phyloP scores from a whole-genome alignment of 2,797 vertebrate genomes.

The Lutjanus campechanus region DNA sequence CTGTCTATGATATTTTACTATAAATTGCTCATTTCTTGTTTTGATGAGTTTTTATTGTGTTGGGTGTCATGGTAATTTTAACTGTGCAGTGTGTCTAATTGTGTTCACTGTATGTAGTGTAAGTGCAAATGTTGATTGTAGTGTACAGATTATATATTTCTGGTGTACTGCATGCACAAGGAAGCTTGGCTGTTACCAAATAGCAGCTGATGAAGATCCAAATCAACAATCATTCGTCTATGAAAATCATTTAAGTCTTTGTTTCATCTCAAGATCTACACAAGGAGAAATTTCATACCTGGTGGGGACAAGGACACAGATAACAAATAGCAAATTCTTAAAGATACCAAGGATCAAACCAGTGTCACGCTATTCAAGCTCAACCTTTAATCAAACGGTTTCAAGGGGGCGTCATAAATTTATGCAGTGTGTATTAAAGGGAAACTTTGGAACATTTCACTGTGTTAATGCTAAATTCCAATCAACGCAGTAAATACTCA shows the following conservation, averaged over 20 bases:
- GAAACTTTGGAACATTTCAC: too few relatives aligned
- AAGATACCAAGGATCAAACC: background rate
- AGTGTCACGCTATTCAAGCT: background rate
- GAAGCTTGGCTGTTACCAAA: background rate
- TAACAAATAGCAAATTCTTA: background rate
- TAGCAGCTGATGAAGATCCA: constrained; percentile 3
- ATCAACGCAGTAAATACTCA: too few relatives aligned
- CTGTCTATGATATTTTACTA: background rate
- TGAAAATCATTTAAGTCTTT: background rate
- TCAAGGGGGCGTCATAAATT: background rate
- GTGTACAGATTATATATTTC: background rate
- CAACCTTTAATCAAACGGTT: background rate
- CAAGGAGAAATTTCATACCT: background rate
- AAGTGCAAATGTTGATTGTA: background rate
- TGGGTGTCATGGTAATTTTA: background rate
- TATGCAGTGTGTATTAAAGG: too few relatives aligned
- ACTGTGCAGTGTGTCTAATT: background rate
- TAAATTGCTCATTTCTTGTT: background rate
- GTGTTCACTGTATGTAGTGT: too few relatives aligned
- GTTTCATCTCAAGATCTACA: background rate
- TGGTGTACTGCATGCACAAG: background rate
- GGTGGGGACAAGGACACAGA: background rate
- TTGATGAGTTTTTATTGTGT: background rate
- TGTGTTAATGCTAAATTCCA: too few relatives aligned
- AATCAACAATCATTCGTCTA: background rate